Evolutionary conservation across 2,797 vertebrate genomes (phyloP).

Genomic region (Sylvilagus floridanus): DNA sequence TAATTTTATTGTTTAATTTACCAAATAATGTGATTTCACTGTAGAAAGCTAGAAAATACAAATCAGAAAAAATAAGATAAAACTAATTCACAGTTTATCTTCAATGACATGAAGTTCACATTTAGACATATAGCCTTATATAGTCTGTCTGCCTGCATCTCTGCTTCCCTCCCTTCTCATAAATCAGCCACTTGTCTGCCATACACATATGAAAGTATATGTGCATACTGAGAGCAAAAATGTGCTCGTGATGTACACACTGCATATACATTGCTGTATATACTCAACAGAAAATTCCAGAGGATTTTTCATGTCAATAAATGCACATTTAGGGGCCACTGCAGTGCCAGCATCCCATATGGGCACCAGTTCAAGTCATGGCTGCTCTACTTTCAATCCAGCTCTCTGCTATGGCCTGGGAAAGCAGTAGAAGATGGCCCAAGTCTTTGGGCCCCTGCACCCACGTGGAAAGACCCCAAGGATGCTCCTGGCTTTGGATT

Average conservation of each 20-base stretch:
- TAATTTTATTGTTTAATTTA: constrained; percentile 27
- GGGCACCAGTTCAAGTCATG: too few relatives aligned
- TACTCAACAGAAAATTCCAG: background rate
- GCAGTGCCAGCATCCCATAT: too few relatives aligned
- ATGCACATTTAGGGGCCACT: background rate
- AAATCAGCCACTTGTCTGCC: background rate
- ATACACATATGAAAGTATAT: background rate
- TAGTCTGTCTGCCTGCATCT: background rate
- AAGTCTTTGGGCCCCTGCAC: too few relatives aligned
- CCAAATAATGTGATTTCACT: constrained; percentile 37
- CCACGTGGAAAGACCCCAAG: too few relatives aligned
- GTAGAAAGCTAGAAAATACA: background rate
- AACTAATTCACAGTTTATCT: background rate
- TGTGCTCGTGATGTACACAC: background rate
- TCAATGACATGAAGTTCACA: background rate
- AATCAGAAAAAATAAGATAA: background rate
- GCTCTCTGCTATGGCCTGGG: too few relatives aligned
- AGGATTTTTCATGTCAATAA: background rate
- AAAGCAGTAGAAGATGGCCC: too few relatives aligned
- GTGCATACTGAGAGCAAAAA: background rate
- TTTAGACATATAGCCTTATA: background rate
- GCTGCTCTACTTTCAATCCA: too few relatives aligned
- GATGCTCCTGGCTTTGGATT: too few relatives aligned
- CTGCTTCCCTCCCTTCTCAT: background rate
- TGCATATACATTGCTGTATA: constrained; percentile 14